These are phyloP conservation scores for Galerucella nymphaeae DNA, from an alignment of 2,888 invertebrate species.

Conservation along the genomic window DNA sequence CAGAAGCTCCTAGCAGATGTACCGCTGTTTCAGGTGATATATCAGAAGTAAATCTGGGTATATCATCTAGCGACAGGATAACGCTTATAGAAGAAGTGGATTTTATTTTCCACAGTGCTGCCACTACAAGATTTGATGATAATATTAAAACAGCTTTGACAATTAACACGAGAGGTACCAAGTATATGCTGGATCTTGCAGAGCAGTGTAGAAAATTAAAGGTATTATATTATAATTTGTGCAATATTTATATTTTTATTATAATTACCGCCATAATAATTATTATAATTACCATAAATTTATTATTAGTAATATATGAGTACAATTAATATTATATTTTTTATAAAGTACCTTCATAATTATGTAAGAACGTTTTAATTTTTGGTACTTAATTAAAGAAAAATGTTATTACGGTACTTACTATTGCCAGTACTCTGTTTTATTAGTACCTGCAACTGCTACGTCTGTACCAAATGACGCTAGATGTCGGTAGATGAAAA, in stretches of 20 bases:
- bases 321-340: too few relatives aligned
- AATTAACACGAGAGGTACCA: conserved; percentile 70
- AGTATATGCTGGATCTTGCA: conserved; percentile 57
- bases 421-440: too few relatives aligned
- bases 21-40: conserved; percentile 68
- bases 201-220: conserved; percentile 56
- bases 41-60: conserved; percentile 63
- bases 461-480: too few relatives aligned
- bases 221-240: conserved; percentile 57
- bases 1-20: conserved; percentile 68
- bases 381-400: too few relatives aligned
- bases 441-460: too few relatives aligned
- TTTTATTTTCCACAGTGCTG: conserved; percentile 78
- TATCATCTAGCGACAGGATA: conserved; percentile 65
- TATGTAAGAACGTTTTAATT: too few relatives aligned
- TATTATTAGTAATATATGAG: too few relatives aligned
- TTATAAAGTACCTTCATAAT: too few relatives aligned
- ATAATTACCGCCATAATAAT: too few relatives aligned
- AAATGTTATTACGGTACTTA: too few relatives aligned
- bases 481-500: too few relatives aligned
- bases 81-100: conserved; percentile 67
- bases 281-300: too few relatives aligned
- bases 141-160: conserved; percentile 71
- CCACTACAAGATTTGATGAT: conserved; percentile 79
- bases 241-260: background rate